Conservation (phyloP, 2,888 invertebrate genomes). For the Dermolepida albohirtum region DNA sequence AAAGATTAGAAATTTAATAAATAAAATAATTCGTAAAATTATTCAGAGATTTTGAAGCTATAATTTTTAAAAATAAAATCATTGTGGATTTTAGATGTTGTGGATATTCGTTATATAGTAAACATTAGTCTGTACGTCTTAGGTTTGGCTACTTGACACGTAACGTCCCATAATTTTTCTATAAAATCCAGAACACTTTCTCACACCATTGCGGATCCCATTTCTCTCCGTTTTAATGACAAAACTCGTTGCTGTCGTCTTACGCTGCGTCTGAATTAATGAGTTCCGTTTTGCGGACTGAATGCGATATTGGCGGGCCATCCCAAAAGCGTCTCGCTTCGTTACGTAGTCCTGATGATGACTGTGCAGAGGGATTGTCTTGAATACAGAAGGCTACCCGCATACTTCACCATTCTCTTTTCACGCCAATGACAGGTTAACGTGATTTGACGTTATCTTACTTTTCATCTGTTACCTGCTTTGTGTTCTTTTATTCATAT, state of each 20-base stretch:
- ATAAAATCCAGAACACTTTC: constrained; percentile 9
- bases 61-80: too few species aligned
- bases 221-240: constrained; percentile 23
- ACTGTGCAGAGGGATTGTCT: constrained; percentile 5
- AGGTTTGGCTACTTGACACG: constrained; percentile 7
- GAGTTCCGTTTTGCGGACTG: constrained; percentile 31
- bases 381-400: constrained; percentile 14
- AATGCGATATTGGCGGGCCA: constrained; percentile 29
- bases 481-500: constrained; percentile 36
- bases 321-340: constrained; percentile 11
- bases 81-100: background rate
- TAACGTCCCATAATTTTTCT: constrained; percentile 14
- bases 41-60: too few species aligned
- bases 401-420: constrained; percentile 2
- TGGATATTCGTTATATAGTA: constrained; percentile 2
- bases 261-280: constrained; percentile 28
- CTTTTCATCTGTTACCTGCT: constrained; percentile 30
- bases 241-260: constrained; percentile 28
- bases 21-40: too few species aligned
- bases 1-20: too few species aligned
- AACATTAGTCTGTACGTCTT: background rate
- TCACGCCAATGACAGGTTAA: constrained; percentile 18
- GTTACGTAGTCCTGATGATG: constrained; percentile 26
- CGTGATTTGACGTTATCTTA: constrained; percentile 34
- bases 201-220: background rate